Percentiles rank a stretch among this genome's conserved stretches.
These are phyloP conservation scores for Mallotus villosus DNA, from an alignment of 2,797 vertebrate genomes.

Conservation along the genomic window DNA sequence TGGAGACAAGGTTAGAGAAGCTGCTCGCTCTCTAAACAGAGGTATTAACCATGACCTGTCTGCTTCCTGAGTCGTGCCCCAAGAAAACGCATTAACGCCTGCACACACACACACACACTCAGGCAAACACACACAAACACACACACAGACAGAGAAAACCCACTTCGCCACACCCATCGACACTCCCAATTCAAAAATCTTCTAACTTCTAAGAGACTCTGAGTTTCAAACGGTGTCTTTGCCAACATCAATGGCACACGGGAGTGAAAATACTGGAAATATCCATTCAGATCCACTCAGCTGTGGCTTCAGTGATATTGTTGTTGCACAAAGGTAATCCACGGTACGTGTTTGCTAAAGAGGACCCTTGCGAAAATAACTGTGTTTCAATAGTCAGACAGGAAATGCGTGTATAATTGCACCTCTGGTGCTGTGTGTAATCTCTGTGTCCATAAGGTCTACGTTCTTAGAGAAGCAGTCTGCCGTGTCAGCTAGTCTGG, in stretches of 20 bases:
- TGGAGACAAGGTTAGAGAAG: conserved; percentile 63
- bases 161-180: neutral
- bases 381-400: conserved; percentile 42
- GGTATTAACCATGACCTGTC: conserved; percentile 73
- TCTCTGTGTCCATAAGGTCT: conserved; percentile 48
- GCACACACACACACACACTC: conserved; percentile 9
- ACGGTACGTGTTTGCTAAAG: conserved; percentile 14
- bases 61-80: conserved; percentile 65
- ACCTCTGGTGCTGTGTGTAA: conserved; percentile 38
- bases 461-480: conserved; percentile 47
- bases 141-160: neutral
- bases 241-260: conserved; percentile 6
- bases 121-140: conserved; percentile 5
- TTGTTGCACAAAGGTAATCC: conserved; percentile 28
- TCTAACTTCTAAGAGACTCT: neutral
- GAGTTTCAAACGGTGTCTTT: conserved; percentile 5
- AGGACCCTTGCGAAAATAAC: conserved; percentile 46
- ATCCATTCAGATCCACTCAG: conserved; percentile 17
- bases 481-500: conserved; percentile 40
- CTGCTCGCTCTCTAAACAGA: conserved; percentile 71
- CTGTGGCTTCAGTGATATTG: conserved; percentile 28
- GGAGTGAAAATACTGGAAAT: conserved; percentile 11
- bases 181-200: neutral
- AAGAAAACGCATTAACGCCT: conserved; percentile 54
- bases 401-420: conserved; percentile 49